phyloP scores from a whole-genome alignment of 1,140 invertebrate genomes.

The Drosophila pachea region DNA sequence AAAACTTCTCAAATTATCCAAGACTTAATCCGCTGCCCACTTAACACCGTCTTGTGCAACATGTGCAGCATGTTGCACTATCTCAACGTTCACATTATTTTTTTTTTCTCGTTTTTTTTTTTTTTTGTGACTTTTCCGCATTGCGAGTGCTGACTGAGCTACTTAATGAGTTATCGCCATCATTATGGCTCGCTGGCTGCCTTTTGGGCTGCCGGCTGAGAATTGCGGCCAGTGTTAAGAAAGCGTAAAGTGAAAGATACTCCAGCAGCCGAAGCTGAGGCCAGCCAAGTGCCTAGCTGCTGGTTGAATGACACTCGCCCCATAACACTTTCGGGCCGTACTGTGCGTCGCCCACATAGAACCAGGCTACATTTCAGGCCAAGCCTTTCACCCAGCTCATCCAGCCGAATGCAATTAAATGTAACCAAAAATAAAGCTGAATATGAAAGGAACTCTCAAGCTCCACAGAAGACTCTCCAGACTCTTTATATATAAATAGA shows the following conservation, averaged over 20 bases:
- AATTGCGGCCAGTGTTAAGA: slow-evolving; percentile 51
- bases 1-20: slow-evolving; percentile 1
- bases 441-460: not conserved
- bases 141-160: slow-evolving; percentile 54
- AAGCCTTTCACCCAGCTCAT: slow-evolving; percentile 56
- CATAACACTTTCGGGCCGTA: slow-evolving; percentile 52
- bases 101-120: not conserved
- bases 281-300: slow-evolving; percentile 52
- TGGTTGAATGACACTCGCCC: slow-evolving; percentile 28
- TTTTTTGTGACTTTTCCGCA: slow-evolving; percentile 37
- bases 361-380: slow-evolving; percentile 9
- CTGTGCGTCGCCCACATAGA: slow-evolving; percentile 57
- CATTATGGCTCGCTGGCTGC: slow-evolving; percentile 64
- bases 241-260: slow-evolving; percentile 71
- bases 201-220: slow-evolving; percentile 26
- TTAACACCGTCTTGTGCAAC: not conserved
- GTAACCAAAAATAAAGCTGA: slow-evolving; percentile 19
- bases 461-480: no score
- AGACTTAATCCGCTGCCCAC: not conserved
- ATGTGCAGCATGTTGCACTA: not conserved
- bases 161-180: slow-evolving; percentile 71
- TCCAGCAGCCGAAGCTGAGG: slow-evolving; percentile 40
- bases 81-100: not conserved
- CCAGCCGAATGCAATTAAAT: slow-evolving; percentile 61
- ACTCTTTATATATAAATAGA: no score